These are phyloP conservation scores for Merluccius polli DNA, from an alignment of 2,797 vertebrate species.

Conservation along the genomic window DNA sequence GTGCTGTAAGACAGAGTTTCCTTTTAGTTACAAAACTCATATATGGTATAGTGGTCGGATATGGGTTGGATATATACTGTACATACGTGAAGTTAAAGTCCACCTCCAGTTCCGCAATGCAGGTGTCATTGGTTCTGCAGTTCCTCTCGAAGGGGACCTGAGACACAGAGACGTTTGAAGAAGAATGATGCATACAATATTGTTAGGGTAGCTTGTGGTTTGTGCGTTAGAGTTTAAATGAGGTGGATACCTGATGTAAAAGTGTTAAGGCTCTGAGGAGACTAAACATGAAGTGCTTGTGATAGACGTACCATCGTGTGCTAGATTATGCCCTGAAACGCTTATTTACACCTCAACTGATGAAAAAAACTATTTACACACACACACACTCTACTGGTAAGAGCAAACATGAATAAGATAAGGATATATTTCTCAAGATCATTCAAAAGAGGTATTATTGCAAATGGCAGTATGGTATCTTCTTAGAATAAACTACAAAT, in stretches of 20 bases:
- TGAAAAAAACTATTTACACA: no score
- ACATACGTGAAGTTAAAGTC: slow-evolving; percentile 57
- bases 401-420: no score
- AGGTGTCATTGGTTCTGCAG: slow-evolving; percentile 68
- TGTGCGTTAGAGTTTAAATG: neutral
- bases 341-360: no score
- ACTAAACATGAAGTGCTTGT: neutral
- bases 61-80: neutral
- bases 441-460: no score
- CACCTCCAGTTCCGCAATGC: slow-evolving; percentile 69
- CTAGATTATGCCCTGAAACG: no score
- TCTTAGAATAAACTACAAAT: no score
- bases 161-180: neutral
- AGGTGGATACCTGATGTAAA: neutral
- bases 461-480: no score
- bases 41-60: neutral
- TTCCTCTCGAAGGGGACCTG: slow-evolving; percentile 77
- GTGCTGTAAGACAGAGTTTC: slow-evolving; percentile 42
- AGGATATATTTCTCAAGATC: no score
- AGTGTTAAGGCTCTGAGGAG: neutral
- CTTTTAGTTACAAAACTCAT: neutral
- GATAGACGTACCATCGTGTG: neutral
- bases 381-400: no score
- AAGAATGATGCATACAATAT: neutral
- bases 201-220: neutral